Percentiles rank a stretch among this genome's conserved stretches.
Conservation (phyloP, 1,140 invertebrate species). For the Paracyclopina nana region DNA sequence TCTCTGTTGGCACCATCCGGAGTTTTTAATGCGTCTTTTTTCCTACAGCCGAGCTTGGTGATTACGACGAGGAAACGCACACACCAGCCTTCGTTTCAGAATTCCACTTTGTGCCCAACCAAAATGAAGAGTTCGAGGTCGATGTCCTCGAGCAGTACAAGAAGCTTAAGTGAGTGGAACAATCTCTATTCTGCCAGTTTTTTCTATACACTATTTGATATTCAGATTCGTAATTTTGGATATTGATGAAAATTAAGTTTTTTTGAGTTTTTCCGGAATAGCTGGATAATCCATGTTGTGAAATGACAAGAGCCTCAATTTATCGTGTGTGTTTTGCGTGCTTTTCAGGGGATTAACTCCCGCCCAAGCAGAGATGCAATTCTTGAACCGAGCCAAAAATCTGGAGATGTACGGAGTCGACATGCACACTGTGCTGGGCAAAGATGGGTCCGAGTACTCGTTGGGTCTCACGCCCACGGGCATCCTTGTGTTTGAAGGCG, state of each 20-base stretch:
- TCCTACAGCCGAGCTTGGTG: slow-evolving; percentile 74
- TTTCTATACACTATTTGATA: too few species aligned
- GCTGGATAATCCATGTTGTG: too few species aligned
- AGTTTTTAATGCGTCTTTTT: slow-evolving; percentile 3
- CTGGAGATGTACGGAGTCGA: slow-evolving; percentile 92
- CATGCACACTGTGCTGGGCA: slow-evolving; percentile 79
- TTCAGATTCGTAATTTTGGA: too few species aligned
- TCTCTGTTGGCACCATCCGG: neutral
- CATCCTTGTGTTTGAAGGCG: slow-evolving; percentile 86
- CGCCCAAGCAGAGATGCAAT: slow-evolving; percentile 75
- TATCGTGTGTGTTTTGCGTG: too few species aligned
- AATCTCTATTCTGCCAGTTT: too few species aligned
- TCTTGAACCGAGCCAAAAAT: slow-evolving; percentile 84
- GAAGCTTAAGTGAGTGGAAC: slow-evolving; percentile 39
- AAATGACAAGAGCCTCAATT: too few species aligned
- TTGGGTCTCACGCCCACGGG: slow-evolving; percentile 92
- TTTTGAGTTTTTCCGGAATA: too few species aligned
- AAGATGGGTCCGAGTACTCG: slow-evolving; percentile 78
- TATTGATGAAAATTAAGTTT: too few species aligned
- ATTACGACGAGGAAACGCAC: slow-evolving; percentile 76
- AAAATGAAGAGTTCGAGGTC: slow-evolving; percentile 81
- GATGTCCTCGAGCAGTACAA: slow-evolving; percentile 74
- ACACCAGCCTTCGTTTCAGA: slow-evolving; percentile 89
- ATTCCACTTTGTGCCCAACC: slow-evolving; percentile 82
- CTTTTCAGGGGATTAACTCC: slow-evolving; percentile 48